Base-by-base conservation (phyloP, 2,888 invertebrate species). In the Baccha elongata region DNA sequence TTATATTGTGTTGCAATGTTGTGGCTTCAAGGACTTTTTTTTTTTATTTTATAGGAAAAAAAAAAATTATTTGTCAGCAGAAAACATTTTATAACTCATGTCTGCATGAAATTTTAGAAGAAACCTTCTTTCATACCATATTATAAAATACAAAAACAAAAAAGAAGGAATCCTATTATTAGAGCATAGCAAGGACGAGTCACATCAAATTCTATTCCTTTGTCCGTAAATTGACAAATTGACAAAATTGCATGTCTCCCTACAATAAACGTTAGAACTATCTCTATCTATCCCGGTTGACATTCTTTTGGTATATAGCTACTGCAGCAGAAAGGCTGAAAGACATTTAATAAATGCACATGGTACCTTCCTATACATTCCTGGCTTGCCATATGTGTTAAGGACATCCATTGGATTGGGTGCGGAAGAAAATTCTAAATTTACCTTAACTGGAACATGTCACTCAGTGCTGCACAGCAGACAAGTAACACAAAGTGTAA, bases 171-270 rank as follows among this genome's bases (percentile, higher is more conserved):
- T 48, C 40, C n/a, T n/a, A n/a, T 50, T 65, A 60, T 64, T 53
- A 29, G 74, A 65, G 40, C 29, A 17, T 19, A 35, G 21, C 46
- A 65, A 60, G 65, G 58, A 44, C 42, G 23, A 80, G 69, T 60
- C 67, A 67, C 65, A 72, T 48, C 58, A 60, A 65, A 52, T 48
- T 48, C 55, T 44, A 29, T 50, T 42, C 26, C 62, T 58, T 37
- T 42, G 78, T 26, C 11, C 37, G 72, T 68, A 68, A 81, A 83
- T 78, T 83, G 83, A 83, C 83, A 83, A 83, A 73, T 83, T 83
- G 62, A 78, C 67, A 58, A 78, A 83, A 83, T 83, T 83, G 83
- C 83, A 83, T 83, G 78, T 78, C 68, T 78, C 58, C 50, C 67
- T 50, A 68, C 50, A 65, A 68, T 73, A 68, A 78, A 69, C 52